Evolutionary conservation across 1,140 invertebrate species (phyloP).

Genomic region (Cephus cinctus): DNA sequence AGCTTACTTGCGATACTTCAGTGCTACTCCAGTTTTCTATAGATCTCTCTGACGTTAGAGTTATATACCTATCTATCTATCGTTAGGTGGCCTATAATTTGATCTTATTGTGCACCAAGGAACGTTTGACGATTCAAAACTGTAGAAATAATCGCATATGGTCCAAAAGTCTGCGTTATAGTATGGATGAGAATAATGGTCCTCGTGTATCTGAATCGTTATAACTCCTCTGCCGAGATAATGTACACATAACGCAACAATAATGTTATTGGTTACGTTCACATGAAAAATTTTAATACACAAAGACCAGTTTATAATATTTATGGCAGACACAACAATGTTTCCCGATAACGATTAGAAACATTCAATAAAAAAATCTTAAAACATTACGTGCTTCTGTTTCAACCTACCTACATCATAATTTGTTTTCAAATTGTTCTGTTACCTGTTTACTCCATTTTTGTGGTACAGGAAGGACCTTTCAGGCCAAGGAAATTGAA

Average conservation of each 20-base stretch:
- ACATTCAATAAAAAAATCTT: constrained; percentile 36
- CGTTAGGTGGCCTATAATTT: constrained; percentile 34
- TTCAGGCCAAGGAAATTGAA: too few species aligned
- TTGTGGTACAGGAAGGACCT: too few species aligned
- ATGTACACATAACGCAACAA: constrained; percentile 1
- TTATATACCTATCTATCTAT: constrained; percentile 32
- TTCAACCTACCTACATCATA: too few species aligned
- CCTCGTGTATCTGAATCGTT: neutral
- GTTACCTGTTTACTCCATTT: too few species aligned
- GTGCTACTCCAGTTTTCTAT: constrained; percentile 4
- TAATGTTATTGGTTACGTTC: constrained; percentile 31
- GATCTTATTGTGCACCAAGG: constrained; percentile 14
- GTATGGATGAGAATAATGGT: neutral
- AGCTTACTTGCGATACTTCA: neutral
- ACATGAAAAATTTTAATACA: constrained; percentile 34
- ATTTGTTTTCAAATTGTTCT: too few species aligned
- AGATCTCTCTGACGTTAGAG: constrained; percentile 21
- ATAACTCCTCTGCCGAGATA: neutral
- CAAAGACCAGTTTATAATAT: constrained; percentile 39
- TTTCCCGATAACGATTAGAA: constrained; percentile 37
- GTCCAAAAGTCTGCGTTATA: neutral
- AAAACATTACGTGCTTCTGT: constrained; percentile 6
- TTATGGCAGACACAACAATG: constrained; percentile 31
- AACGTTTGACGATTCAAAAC: neutral
- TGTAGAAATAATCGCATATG: neutral